These are phyloP conservation scores for Ichneumoninae sp. DNA, from an alignment of 2,888 invertebrate genomes.

Conservation along the genomic window DNA sequence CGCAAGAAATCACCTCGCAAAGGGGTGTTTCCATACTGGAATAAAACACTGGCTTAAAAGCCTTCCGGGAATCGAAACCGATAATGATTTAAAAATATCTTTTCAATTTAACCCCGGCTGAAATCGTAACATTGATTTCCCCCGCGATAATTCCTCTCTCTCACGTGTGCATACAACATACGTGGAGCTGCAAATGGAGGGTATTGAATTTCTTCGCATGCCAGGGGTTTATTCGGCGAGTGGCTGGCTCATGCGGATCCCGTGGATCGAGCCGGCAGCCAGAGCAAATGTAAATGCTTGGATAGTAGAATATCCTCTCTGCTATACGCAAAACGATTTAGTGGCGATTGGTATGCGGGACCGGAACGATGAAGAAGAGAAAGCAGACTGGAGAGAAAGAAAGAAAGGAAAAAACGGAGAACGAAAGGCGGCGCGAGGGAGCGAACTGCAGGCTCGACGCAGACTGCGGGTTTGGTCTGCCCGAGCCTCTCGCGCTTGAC, in stretches of 20 bases:
- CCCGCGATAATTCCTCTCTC: slow-evolving; percentile 12
- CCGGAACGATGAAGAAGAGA: slow-evolving; percentile 57
- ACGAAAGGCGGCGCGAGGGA: slow-evolving; percentile 45
- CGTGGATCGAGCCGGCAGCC: slow-evolving; percentile 22
- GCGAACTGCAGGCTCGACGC: slow-evolving; percentile 47
- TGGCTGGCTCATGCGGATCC: slow-evolving; percentile 32
- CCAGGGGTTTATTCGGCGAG: slow-evolving; percentile 26
- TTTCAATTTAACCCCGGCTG: background rate
- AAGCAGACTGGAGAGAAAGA: slow-evolving; percentile 48
- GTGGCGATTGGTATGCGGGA: slow-evolving; percentile 69
- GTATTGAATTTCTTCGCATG: slow-evolving; percentile 51
- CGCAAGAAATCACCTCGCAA: background rate
- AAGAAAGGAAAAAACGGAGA: slow-evolving; percentile 10
- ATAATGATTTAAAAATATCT: background rate
- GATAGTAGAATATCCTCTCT: slow-evolving; percentile 53
- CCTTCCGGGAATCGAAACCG: background rate
- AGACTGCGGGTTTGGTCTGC: slow-evolving; percentile 49
- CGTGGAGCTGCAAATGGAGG: slow-evolving; percentile 17
- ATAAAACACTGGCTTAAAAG: background rate
- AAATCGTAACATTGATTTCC: slow-evolving; percentile 22
- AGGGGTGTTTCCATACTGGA: background rate
- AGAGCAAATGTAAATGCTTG: slow-evolving; percentile 66
- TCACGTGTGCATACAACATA: slow-evolving; percentile 17
- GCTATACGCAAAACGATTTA: slow-evolving; percentile 71
- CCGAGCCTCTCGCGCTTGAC: slow-evolving; percentile 36